These are phyloP conservation scores for Telenomus remus DNA, from an alignment of 1,140 invertebrate genomes.

Conservation along the genomic window DNA sequence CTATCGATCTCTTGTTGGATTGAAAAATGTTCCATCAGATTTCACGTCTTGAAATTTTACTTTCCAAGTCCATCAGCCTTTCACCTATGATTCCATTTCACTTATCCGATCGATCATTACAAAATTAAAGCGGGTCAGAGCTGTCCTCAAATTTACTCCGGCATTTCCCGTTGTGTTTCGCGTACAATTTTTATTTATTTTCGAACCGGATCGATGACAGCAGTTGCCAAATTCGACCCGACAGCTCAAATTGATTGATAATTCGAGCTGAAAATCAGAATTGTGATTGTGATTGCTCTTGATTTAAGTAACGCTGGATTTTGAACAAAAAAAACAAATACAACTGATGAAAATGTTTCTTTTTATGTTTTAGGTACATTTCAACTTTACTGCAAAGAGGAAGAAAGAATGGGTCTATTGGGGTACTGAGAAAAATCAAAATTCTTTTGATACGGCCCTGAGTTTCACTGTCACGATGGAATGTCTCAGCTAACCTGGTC, in stretches of 20 bases:
- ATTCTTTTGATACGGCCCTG: constrained; percentile 12
- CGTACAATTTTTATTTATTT: constrained; percentile 6
- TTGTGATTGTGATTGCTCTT: too few species aligned
- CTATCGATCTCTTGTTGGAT: too few species aligned
- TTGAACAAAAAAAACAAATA: too few species aligned
- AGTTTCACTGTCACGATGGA: constrained; percentile 22
- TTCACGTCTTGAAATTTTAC: too few species aligned
- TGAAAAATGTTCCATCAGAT: too few species aligned
- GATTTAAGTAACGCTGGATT: too few species aligned
- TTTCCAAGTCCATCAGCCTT: constrained; percentile 17
- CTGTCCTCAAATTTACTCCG: constrained; percentile 30
- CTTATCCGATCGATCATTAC: constrained; percentile 38
- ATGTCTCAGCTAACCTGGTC: constrained; percentile 47
- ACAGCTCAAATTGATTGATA: neutral
- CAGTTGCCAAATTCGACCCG: neutral
- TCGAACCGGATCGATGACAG: neutral
- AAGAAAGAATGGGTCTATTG: neutral
- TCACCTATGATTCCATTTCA: constrained; percentile 33
- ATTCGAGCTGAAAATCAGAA: neutral
- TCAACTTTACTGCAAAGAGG: neutral
- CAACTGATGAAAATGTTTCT: too few species aligned
- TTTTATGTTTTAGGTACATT: too few species aligned
- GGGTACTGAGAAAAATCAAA: neutral
- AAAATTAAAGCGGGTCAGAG: constrained; percentile 39
- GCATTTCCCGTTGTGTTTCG: constrained; percentile 11